Base-by-base conservation (phyloP, 2,113 vertebrate genomes). In the Campylorhamphus procurvoides region DNA sequence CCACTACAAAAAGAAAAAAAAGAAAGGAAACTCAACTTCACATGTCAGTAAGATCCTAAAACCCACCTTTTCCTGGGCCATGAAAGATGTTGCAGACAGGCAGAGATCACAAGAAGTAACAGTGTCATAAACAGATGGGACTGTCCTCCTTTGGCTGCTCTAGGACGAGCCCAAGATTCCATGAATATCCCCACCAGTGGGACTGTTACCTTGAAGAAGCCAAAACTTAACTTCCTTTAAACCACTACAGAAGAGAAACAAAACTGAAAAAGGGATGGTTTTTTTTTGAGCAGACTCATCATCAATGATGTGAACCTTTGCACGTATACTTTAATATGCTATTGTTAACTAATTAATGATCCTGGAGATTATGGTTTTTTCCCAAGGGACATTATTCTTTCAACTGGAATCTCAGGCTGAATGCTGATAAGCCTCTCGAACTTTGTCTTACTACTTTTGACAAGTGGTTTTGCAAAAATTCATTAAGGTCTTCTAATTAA, bases 391-490 rank as follows among this genome's bases (percentile, higher is more conserved):
- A 19, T 74, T 29, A n/a, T 72, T 35, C 50, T 73, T 92, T 52
- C 49, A 75, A 80, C 69, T 82, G 62, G 44, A 64, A 68, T 52
- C 73, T 72, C 59, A 9, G 17, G 6, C 79, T 86, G 93, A 93
- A 90, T 89, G 53, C 90, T 82, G 83, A 94, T 76, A 62, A 96
- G 58, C 86, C 86, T 90, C 93, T 84, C 58, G 52, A 93, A 96
- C 89, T 94, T 90, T 81, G n/a, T n/a, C n/a, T n/a, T n/a, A n/a
- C n/a, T n/a, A n/a, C n/a, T n/a, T n/a, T n/a, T n/a, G n/a, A n/a
- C n/a, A n/a, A n/a, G n/a, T n/a, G n/a, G n/a, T n/a, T n/a, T n/a
- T n/a, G n/a, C n/a, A n/a, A n/a, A n/a, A n/a, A n/a, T 69, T 74
- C 1, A 8, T 78, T 82, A 79, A 62, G 73, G 72, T 58, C 77